phyloP scores from a whole-genome alignment of 2,113 vertebrate species.

The Forbesichthys papilliferus region DNA sequence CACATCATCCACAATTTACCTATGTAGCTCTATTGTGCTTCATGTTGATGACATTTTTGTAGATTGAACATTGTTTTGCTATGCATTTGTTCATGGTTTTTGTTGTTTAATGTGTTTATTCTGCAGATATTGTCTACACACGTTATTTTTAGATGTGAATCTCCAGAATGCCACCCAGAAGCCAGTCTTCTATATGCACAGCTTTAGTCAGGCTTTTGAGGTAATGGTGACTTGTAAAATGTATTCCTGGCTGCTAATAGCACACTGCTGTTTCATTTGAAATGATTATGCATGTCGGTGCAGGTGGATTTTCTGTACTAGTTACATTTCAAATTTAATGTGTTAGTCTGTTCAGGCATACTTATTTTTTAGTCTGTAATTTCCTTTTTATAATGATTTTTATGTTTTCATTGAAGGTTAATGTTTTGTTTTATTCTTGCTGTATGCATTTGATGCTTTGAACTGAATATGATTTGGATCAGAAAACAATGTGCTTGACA shows the following conservation, averaged over 20 bases:
- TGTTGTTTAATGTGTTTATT: conserved; percentile 17
- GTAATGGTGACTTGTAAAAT: conserved; percentile 31
- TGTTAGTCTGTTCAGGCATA: conserved; percentile 30
- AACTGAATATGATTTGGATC: conserved; percentile 68
- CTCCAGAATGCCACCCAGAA: conserved; percentile 21
- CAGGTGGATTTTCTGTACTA: neutral
- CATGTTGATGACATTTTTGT: conserved; percentile 36
- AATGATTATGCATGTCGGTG: conserved; percentile 64
- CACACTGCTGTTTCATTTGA: conserved; percentile 47
- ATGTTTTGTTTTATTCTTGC: conserved; percentile 49
- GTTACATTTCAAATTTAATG: conserved; percentile 30
- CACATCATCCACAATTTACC: conserved; percentile 51
- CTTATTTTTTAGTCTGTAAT: conserved; percentile 28
- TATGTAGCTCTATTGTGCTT: conserved; percentile 54
- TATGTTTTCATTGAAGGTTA: conserved; percentile 56
- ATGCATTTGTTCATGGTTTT: conserved; percentile 53
- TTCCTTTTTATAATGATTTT: conserved; percentile 58
- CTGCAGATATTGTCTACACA: neutral
- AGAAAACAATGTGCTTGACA: conserved; percentile 64
- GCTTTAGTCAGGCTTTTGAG: conserved; percentile 45
- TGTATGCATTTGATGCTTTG: conserved; percentile 56
- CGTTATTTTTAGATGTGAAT: conserved; percentile 31
- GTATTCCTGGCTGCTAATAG: conserved; percentile 36
- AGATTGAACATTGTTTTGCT: conserved; percentile 55
- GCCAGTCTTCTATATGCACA: conserved; percentile 18